Evolutionary conservation across 2,888 invertebrate species (phyloP).

Genomic region (Dioctria linearis): DNA sequence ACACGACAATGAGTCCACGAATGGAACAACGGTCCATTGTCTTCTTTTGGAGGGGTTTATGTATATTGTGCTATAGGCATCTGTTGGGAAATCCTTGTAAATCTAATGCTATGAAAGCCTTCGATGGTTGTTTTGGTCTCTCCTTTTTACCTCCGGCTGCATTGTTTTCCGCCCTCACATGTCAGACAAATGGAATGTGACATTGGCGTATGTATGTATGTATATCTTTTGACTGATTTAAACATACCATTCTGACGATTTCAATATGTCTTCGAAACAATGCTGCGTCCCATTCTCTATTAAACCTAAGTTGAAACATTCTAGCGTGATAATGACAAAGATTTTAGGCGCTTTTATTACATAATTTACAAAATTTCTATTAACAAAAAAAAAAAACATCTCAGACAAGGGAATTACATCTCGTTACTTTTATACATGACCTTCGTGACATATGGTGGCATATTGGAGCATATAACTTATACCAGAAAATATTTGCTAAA

Average conservation of each 20-base stretch:
- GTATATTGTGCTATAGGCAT: conserved; percentile 39
- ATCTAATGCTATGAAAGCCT: conserved; percentile 50
- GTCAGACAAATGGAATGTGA: conserved; percentile 41
- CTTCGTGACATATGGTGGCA: too few relatives aligned
- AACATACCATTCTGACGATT: conserved; percentile 24
- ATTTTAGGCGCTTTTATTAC: conserved; percentile 35
- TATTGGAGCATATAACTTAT: too few relatives aligned
- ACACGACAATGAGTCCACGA: conserved; percentile 38
- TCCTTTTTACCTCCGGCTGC: conserved; percentile 15
- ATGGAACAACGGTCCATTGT: conserved; percentile 42
- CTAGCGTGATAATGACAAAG: background rate
- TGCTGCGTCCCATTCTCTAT: background rate
- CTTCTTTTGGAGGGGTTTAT: background rate
- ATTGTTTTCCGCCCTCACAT: conserved; percentile 15
- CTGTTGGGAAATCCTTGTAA: conserved; percentile 45
- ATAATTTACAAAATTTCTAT: conserved; percentile 25
- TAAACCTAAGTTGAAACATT: too few relatives aligned
- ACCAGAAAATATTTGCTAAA: too few relatives aligned
- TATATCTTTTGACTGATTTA: conserved; percentile 46
- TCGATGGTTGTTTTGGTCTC: conserved; percentile 32
- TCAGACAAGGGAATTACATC: conserved; percentile 6
- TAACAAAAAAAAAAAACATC: conserved; percentile 17
- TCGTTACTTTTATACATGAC: background rate
- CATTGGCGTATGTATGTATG: conserved; percentile 29
- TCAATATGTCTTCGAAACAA: conserved; percentile 32